Percentiles rank a stretch among this genome's conserved stretches.
Conservation (phyloP, 2,113 vertebrate species). For the pig (Sus scrofa) region DNA sequence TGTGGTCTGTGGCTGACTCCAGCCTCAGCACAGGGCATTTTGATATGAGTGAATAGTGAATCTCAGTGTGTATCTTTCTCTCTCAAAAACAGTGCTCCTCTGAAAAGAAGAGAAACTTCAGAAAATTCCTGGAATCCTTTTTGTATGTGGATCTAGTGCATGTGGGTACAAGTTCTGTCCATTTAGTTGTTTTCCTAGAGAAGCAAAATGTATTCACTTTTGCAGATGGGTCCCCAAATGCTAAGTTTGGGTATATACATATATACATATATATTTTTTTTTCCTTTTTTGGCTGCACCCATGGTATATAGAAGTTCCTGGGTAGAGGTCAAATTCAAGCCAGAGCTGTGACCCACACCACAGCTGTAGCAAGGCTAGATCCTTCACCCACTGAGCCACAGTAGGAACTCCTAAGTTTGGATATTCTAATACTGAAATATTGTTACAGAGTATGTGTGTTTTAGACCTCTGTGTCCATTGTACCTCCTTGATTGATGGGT, state of each 20-base stretch:
- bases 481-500: background rate
- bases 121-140: background rate
- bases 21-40: background rate
- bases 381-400: too few species aligned
- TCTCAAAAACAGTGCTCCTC: background rate
- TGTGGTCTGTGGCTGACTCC: background rate
- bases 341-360: too few species aligned
- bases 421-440: background rate
- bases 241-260: background rate
- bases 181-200: conserved; percentile 12
- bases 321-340: too few species aligned
- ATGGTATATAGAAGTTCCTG: too few species aligned
- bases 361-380: too few species aligned
- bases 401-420: background rate
- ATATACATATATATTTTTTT: too few species aligned
- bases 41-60: background rate
- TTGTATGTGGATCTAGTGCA: background rate
- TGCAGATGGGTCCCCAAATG: background rate
- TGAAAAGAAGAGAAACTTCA: background rate
- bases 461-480: background rate
- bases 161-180: background rate
- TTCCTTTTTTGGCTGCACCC: too few species aligned
- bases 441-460: background rate
- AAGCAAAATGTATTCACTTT: background rate
- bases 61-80: background rate